These are phyloP conservation scores for Cantharis rustica DNA, from an alignment of 2,888 invertebrate species.

Conservation along the genomic window DNA sequence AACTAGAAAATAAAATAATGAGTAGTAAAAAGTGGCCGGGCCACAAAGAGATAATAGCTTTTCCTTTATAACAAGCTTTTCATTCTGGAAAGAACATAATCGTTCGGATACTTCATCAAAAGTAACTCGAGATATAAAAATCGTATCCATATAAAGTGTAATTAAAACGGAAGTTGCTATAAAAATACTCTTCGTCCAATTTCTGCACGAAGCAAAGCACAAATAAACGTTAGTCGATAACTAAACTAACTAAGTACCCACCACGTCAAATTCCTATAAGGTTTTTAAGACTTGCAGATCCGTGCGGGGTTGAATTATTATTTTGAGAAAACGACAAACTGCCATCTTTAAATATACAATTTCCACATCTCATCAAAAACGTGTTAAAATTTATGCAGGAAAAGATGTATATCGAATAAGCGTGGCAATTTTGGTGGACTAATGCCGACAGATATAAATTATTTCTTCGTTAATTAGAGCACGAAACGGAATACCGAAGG, in stretches of 20 bases:
- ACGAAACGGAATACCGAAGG: constrained; percentile 14
- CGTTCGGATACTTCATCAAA: background rate
- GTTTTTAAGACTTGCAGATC: too few relatives aligned
- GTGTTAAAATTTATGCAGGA: constrained; percentile 5
- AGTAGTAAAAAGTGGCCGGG: background rate
- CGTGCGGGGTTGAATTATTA: background rate
- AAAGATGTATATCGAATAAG: constrained; percentile 7
- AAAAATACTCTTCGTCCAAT: background rate
- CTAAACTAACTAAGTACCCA: background rate
- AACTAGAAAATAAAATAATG: background rate
- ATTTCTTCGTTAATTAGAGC: constrained; percentile 15
- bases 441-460: constrained; percentile 18
- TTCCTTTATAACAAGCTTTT: background rate
- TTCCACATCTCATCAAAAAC: constrained; percentile 5
- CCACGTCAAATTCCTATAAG: background rate
- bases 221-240: background rate
- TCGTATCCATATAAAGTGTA: background rate
- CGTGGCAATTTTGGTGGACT: constrained; percentile 14
- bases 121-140: background rate
- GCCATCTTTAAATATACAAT: constrained; percentile 3
- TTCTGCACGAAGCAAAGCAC: background rate
- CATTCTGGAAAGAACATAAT: background rate
- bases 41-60: background rate
- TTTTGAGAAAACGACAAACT: constrained; percentile 1
- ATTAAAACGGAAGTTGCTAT: background rate